Base-by-base conservation (phyloP, 2,113 vertebrate species). In the Corythornis madagascariensis region DNA sequence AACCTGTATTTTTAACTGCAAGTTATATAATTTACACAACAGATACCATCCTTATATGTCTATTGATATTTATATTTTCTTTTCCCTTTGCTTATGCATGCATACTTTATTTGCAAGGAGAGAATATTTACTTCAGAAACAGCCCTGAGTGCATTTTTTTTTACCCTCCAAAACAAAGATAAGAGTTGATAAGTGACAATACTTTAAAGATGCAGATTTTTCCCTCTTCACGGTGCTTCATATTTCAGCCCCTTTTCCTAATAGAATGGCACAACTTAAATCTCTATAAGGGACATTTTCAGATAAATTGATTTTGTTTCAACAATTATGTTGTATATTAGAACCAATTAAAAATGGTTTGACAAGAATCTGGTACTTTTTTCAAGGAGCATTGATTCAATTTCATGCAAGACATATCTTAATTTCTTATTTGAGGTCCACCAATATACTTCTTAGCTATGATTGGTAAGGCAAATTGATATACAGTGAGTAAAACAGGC, bases 41-140 rank as follows among this genome's bases (percentile, higher is more conserved):
- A 83, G 4, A 5, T 40, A 45, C 5, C 10, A 45, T 31, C 12
- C 3, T 7, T 21, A n/a, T 0, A 1, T 0, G 2, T 69, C 12
- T 63, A 24, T 13, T 38, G 50, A 31, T 12, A 5, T 42, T 65
- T 72, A 7, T 60, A 31, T 61, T 65, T 87, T 10, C 24, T 65
- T 31, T 74, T 31, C 2, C 11, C 1, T 57, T 48, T 71, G 3
- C 11, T 79, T 65, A 11, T 3, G 6, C 6, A 2, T 8, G 2
- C 7, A 8, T 45, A 57, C 7, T 9, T 79, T 67, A n/a, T 40
- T 63, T 71, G 11, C 4, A 52, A 40, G 29, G 8, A 56, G 6
- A 57, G 4, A 31, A 57, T 4, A 26, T 42, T 64, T 56, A 20
- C 6, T 73, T n/a, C n/a, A 28, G 15, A 66, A 7, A 38, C 7